Evolutionary conservation across 2,113 vertebrate species (phyloP), one percentile per base, ranked within the genome.

Genomic region (Urocolius indicus): DNA sequence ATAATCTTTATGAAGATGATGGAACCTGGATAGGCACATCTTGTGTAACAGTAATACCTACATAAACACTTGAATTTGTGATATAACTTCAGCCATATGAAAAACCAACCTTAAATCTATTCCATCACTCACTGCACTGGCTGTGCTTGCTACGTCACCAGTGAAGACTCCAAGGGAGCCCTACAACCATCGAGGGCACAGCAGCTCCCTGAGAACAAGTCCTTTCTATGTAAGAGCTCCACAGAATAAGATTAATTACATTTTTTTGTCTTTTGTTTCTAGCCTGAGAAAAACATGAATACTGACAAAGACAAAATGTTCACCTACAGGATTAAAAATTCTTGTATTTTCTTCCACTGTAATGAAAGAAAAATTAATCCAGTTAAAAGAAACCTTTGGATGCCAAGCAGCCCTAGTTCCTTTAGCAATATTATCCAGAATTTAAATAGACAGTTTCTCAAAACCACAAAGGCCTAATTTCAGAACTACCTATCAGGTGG

Each of bases 401-500:
- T n/a, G 24, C 49, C 82, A 91, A 91, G 54, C n/a, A 83, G 66
- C 41, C 27, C 74, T 57, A 51, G 49, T 82, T 87, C 49, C 74
- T 79, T 89, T 30, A 59, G 65, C 84, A 77, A 54, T 83, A 66
- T 49, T 84, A 75, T 68, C 54, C 36, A 69, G 52, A 75, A 89
- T 75, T 87, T 76, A 78, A 95, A 72, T 63, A 82, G 52, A 32
- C 45, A 75, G 23, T 82, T 95, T 87, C 84, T 91, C 29, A 57
- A 79, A 90, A 95, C 87, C 87, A 94, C 41, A 90, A 79, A 91
- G 78, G 58, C 84, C 94, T 95, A 57, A 96, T 93, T 96, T 93
- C 92, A 91, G 66, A 79, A 90, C 41, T 87, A 46, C 30, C 1
- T 76, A 71, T 84, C 54, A 49, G 58, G 34, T 61, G 41, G 58